Base-by-base conservation (phyloP, 2,888 invertebrate species). In the Siphonodentalium dalli region DNA sequence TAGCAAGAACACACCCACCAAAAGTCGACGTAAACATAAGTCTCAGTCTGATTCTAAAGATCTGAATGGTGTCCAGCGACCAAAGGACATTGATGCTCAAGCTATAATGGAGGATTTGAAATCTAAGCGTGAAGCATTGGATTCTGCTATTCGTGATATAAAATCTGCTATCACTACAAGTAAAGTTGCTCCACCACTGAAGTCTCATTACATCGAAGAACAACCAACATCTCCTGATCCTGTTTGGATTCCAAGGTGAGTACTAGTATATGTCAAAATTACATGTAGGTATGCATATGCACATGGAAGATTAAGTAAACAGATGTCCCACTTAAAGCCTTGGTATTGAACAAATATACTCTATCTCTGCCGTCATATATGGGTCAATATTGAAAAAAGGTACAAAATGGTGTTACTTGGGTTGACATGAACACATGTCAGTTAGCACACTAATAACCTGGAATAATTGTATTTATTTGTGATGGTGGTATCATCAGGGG, bases 131-230 rank as follows among this genome's bases (percentile, higher is more conserved):
- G 77, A 76, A 46, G 77, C 74, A 9, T 49, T 79, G 39, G 78
- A 79, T 61, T 61, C 71, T 58, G 89, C 90, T 33, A 88, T 91
- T 72, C 90, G 90, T 77, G 92, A 92, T 68, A 92, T 93, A 69
- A 87, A 92, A 45, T 87, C 91, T 71, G 89, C 88, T 61, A 82
- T 91, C 63, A 91, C 87, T 83, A 87, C 89, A 80, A 88, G 88
- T 61, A 77, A 77, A 54, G 67, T 71, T 27, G 58, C 72, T 7
- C n/a, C n/a, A n/a, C n/a, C n/a, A n/a, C 55, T 75, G 29, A 66
- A 74, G 49, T 65, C 74, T 5, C 65, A 74, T 6, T 58, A 54
- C 43, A 64, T 66, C 18, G 57, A 58, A 15, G 63, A 66, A 1
- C 58, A 58, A 3, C 45, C 57, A 15, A 66, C 64, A 18, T 59